Conservation (phyloP, 2,113 vertebrate genomes). For the Penelope pileata region DNA sequence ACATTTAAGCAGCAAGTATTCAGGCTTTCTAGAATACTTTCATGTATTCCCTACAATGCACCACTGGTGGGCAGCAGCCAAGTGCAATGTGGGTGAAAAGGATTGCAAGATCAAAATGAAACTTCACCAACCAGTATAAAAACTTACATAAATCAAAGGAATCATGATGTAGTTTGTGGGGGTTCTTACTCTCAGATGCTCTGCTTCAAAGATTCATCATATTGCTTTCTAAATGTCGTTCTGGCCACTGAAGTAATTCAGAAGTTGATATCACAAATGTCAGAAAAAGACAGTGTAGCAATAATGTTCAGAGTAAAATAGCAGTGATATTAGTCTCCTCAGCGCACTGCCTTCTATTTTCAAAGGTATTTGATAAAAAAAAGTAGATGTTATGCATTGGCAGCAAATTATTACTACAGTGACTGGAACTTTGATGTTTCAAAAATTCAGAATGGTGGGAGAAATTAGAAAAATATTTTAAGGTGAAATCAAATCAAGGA, state of each 20-base stretch:
- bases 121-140: not conserved
- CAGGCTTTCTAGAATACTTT: not conserved
- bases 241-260: not conserved
- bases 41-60: constrained; percentile 49
- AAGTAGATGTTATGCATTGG: fast-evolving
- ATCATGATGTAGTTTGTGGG: not conserved
- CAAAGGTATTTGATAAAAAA: not conserved
- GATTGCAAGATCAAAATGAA: not conserved
- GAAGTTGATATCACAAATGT: not conserved
- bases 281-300: not conserved
- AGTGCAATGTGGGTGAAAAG: constrained; percentile 5
- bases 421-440: not conserved
- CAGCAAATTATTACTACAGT: not conserved
- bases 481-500: not conserved
- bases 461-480: not conserved
- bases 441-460: not conserved
- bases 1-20: not conserved
- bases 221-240: not conserved
- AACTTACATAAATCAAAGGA: not conserved
- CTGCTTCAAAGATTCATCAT: not conserved
- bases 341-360: not conserved
- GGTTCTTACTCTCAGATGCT: not conserved
- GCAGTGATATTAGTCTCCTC: not conserved
- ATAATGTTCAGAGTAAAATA: not conserved
- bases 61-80: constrained; percentile 73